Evolutionary conservation across 2,888 invertebrate genomes (phyloP).

Genomic region (Gymnosoma rotundatum): DNA sequence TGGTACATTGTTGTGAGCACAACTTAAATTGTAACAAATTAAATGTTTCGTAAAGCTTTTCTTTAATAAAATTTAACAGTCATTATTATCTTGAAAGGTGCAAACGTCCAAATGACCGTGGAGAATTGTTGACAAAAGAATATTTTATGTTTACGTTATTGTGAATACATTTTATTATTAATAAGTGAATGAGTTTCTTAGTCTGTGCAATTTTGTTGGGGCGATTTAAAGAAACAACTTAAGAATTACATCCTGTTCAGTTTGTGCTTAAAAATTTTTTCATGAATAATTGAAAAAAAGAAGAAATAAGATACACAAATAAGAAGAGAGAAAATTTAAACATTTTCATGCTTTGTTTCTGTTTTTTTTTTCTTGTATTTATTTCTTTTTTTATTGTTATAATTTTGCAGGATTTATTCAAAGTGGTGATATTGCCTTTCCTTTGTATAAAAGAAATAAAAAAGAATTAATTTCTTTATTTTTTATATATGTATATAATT

Average conservation of each 20-base stretch:
- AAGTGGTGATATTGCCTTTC: constrained; percentile 5
- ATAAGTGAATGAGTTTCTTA: too few relatives aligned
- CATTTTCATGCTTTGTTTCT: too few relatives aligned
- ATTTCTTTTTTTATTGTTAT: not conserved
- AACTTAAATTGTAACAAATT: too few relatives aligned
- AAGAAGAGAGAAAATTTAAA: not conserved
- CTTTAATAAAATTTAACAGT: too few relatives aligned
- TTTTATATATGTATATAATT: not conserved
- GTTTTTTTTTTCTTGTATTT: constrained; percentile 22
- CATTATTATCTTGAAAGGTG: too few relatives aligned
- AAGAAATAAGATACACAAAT: not conserved
- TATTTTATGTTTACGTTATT: not conserved
- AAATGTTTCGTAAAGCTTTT: too few relatives aligned
- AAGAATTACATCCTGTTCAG: constrained; percentile 38
- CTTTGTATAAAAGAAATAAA: not conserved
- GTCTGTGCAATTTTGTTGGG: too few relatives aligned
- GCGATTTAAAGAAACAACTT: constrained; percentile 26
- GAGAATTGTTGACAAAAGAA: constrained; percentile 34
- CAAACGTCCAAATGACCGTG: too few relatives aligned
- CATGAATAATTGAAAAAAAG: constrained; percentile 23
- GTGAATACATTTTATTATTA: not conserved
- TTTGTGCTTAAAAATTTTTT: constrained; percentile 42
- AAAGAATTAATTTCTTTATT: not conserved
- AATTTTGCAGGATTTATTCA: not conserved
- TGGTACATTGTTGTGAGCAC: too few relatives aligned